phyloP scores from a whole-genome alignment of 2,113 vertebrate genomes.

The Chamaetylas fuelleborni region DNA sequence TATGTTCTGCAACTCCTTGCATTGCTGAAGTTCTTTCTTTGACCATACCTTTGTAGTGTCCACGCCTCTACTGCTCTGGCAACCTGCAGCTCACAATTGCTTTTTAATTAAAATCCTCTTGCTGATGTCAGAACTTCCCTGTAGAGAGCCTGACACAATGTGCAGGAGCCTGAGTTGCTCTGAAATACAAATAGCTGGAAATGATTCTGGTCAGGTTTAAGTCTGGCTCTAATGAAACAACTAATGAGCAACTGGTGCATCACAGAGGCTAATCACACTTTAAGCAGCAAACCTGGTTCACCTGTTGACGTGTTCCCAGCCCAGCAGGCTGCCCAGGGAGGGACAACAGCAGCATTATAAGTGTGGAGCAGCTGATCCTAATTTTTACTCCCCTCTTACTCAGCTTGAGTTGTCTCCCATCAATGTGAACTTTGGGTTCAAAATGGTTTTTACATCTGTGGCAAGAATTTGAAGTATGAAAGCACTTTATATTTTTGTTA shows the following conservation, averaged over 20 bases:
- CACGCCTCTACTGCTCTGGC: background rate
- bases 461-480: constrained; percentile 31
- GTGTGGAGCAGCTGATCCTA: background rate
- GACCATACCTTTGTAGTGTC: background rate
- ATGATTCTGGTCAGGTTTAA: background rate
- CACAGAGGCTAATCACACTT: background rate
- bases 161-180: background rate
- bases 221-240: background rate
- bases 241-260: background rate
- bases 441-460: background rate
- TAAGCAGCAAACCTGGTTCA: background rate
- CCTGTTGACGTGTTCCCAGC: background rate
- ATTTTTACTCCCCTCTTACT: background rate
- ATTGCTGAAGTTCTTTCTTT: background rate
- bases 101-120: constrained; percentile 25
- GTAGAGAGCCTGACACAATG: background rate
- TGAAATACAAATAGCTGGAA: background rate
- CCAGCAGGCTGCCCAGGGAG: background rate
- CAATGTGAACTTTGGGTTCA: background rate
- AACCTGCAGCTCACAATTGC: background rate
- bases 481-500: background rate
- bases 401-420: background rate
- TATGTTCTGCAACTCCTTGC: background rate
- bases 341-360: background rate
- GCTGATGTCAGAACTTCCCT: background rate